Conservation (phyloP, 2,113 vertebrate genomes). For the Monarcha castaneiventris region DNA sequence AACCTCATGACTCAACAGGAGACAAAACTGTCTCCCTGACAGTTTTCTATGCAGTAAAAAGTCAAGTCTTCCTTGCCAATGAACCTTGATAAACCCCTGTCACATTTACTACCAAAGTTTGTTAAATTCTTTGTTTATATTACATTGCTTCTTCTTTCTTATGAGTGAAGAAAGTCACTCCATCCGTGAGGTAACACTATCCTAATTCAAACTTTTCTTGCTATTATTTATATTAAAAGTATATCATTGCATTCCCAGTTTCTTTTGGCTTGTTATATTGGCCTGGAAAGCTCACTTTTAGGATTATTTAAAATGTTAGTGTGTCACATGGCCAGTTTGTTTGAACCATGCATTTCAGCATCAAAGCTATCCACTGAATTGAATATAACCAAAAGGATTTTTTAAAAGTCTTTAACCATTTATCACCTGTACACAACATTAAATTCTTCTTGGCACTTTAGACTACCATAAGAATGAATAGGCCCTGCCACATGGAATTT, state of each 20-base stretch:
- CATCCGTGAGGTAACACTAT: not conserved
- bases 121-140: not conserved
- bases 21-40: not conserved
- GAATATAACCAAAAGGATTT: not conserved
- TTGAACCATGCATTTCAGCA: not conserved
- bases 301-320: not conserved
- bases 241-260: not conserved
- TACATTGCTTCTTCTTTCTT: not conserved
- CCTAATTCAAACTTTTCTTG: not conserved
- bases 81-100: not conserved
- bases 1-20: not conserved
- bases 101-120: not conserved
- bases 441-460: not conserved
- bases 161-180: rapidly evolving
- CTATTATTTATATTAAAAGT: not conserved
- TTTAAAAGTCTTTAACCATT: not conserved
- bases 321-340: not conserved
- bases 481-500: not conserved
- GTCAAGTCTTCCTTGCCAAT: not conserved
- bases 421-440: not conserved
- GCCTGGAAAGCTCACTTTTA: not conserved
- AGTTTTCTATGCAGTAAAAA: not conserved
- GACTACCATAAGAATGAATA: not conserved
- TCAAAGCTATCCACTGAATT: not conserved
- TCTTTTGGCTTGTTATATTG: not conserved